These are phyloP conservation scores for Epistrophe eligans DNA, from an alignment of 2,888 invertebrate genomes.

Conservation along the genomic window DNA sequence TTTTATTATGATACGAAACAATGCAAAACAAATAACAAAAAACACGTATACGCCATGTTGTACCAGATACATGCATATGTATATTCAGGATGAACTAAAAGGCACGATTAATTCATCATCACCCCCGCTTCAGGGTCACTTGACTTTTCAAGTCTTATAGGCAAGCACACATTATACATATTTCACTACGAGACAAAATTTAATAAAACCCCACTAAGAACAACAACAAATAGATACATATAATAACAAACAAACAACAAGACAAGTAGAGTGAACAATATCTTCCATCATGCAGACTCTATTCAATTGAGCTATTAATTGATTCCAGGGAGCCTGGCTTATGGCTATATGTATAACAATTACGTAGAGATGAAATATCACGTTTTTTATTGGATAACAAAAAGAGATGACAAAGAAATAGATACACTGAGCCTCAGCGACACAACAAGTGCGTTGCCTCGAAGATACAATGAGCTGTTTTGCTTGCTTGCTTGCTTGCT, in stretches of 20 bases:
- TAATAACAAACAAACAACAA: too few relatives aligned
- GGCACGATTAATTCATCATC: conserved; percentile 10
- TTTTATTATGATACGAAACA: conserved; percentile 18
- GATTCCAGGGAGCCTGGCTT: conserved; percentile 53
- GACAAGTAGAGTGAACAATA: conserved; percentile 52
- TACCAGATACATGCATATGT: neutral
- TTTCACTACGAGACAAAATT: conserved; percentile 37
- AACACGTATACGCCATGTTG: conserved; percentile 64
- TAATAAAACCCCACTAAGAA: conserved; percentile 43
- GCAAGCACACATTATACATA: conserved; percentile 28
- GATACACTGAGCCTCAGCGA: conserved; percentile 7
- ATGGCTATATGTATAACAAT: conserved; percentile 16
- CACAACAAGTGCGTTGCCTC: conserved; percentile 34
- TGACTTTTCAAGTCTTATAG: conserved; percentile 67
- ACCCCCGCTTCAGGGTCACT: conserved; percentile 53
- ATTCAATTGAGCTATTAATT: conserved; percentile 73
- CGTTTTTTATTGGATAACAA: conserved; percentile 65
- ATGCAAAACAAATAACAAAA: conserved; percentile 30
- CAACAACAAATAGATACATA: too few relatives aligned
- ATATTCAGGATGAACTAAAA: conserved; percentile 8
- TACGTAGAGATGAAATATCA: conserved; percentile 20
- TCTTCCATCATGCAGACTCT: conserved; percentile 63
- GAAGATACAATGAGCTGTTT: conserved; percentile 17
- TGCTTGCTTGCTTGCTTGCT: conserved; percentile 5
- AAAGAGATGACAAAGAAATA: conserved; percentile 57